These are phyloP conservation scores for Malthinus flaveolus DNA, from an alignment of 2,888 invertebrate genomes.

Conservation along the genomic window DNA sequence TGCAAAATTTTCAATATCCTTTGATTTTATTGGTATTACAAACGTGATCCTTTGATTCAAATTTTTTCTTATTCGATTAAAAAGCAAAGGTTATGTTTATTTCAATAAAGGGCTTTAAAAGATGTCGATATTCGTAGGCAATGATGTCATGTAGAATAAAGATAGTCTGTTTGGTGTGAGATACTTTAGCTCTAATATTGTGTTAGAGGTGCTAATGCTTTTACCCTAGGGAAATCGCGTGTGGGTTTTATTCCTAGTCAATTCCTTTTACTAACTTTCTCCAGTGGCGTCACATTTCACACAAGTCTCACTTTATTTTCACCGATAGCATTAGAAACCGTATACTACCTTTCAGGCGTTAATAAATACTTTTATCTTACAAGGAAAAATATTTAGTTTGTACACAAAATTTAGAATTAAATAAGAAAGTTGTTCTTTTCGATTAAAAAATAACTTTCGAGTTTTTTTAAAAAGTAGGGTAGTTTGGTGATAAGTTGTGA, in stretches of 20 bases:
- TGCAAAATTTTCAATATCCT: background rate
- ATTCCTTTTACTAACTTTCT: constrained; percentile 28
- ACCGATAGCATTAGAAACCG: constrained; percentile 25
- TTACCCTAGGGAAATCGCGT: constrained; percentile 43
- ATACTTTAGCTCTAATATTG: constrained; percentile 44
- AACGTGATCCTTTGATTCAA: background rate
- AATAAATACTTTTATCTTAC: constrained; percentile 12
- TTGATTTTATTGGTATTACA: constrained; percentile 4
- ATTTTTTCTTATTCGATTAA: background rate
- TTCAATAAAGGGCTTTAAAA: background rate
- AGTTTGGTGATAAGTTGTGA: too few species aligned
- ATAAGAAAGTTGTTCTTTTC: too few species aligned
- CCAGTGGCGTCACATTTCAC: constrained; percentile 30
- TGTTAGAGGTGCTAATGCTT: constrained; percentile 44
- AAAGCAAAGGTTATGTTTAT: too few species aligned
- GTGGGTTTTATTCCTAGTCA: constrained; percentile 36
- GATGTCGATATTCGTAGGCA: background rate
- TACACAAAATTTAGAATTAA: too few species aligned
- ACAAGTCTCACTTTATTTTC: constrained; percentile 15
- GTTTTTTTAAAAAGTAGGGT: too few species aligned
- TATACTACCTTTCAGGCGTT: constrained; percentile 22
- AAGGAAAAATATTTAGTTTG: too few species aligned
- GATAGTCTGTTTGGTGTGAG: constrained; percentile 40
- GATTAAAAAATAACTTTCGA: too few species aligned
- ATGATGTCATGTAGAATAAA: constrained; percentile 25